These are phyloP conservation scores for Orchestia grillus DNA, from an alignment of 1,140 invertebrate species.

Conservation along the genomic window DNA sequence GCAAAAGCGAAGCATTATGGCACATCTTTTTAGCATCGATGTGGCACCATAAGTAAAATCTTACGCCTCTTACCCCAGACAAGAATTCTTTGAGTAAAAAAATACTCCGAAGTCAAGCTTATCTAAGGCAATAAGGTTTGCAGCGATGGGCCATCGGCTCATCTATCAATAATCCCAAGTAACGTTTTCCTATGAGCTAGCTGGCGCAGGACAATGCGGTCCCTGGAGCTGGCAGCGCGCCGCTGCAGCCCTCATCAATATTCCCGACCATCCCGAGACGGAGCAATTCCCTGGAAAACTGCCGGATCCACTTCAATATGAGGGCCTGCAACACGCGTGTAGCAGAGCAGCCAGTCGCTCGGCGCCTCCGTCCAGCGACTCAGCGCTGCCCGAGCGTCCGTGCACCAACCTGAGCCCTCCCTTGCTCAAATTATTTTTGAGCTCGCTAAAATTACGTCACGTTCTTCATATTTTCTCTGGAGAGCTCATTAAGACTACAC, in stretches of 20 bases:
- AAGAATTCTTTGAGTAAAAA: neutral
- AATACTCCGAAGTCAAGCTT: neutral
- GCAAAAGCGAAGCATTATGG: neutral
- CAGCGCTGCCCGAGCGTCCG: too few species aligned
- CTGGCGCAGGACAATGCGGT: neutral
- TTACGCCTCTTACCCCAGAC: neutral
- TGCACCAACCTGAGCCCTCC: too few species aligned
- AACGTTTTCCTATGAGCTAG: neutral
- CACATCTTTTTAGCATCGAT: neutral
- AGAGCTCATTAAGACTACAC: too few species aligned
- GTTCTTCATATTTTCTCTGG: too few species aligned
- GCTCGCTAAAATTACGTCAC: too few species aligned
- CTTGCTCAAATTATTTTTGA: too few species aligned
- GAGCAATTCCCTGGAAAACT: constrained; percentile 35
- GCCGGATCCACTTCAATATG: constrained; percentile 37
- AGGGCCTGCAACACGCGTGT: neutral
- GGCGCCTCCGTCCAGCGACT: neutral
- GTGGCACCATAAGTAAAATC: neutral
- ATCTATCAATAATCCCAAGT: constrained; percentile 9
- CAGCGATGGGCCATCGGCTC: neutral
- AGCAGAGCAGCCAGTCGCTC: neutral
- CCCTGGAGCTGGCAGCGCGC: neutral
- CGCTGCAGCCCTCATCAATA: constrained; percentile 37
- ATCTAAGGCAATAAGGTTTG: neutral
- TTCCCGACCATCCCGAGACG: constrained; percentile 20